Evolutionary conservation across 2,797 vertebrate genomes (phyloP).

Genomic region (Acanthornis magna): DNA sequence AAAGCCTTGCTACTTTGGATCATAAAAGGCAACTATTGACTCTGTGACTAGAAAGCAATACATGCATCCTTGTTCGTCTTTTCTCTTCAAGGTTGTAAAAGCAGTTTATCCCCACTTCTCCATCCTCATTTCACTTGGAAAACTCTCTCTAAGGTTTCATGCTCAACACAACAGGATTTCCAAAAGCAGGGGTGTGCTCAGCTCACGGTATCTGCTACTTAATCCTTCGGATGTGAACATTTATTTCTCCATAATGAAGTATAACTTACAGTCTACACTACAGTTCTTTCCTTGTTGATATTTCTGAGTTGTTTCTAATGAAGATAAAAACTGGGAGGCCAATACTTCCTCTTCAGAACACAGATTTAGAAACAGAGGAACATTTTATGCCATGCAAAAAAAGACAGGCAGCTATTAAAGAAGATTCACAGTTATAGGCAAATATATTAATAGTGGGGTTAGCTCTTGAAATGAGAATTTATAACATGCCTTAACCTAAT

Average conservation of each 20-base stretch:
- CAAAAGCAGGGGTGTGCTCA: background rate
- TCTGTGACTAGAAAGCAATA: background rate
- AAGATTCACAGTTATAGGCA: conserved; percentile 58
- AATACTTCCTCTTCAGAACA: background rate
- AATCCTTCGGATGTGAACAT: background rate
- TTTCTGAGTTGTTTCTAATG: background rate
- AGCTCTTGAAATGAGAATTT: conserved; percentile 61
- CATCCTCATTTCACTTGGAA: background rate
- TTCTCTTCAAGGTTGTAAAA: background rate
- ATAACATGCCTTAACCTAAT: conserved; percentile 59
- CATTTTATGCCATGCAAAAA: background rate
- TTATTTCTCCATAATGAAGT: background rate
- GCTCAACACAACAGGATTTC: background rate
- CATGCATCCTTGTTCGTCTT: background rate
- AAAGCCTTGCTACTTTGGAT: background rate
- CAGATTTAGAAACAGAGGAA: background rate
- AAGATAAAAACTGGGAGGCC: background rate
- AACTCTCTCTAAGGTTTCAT: background rate
- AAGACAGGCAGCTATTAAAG: conserved; percentile 50
- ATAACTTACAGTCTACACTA: background rate
- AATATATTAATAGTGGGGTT: conserved; percentile 50
- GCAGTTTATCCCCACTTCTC: background rate
- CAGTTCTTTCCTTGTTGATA: background rate
- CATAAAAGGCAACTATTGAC: background rate
- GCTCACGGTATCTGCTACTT: background rate